Evolutionary conservation across 2,888 invertebrate genomes (phyloP), one percentile per base, ranked within the genome.

Genomic region (Dolomedes plantarius): DNA sequence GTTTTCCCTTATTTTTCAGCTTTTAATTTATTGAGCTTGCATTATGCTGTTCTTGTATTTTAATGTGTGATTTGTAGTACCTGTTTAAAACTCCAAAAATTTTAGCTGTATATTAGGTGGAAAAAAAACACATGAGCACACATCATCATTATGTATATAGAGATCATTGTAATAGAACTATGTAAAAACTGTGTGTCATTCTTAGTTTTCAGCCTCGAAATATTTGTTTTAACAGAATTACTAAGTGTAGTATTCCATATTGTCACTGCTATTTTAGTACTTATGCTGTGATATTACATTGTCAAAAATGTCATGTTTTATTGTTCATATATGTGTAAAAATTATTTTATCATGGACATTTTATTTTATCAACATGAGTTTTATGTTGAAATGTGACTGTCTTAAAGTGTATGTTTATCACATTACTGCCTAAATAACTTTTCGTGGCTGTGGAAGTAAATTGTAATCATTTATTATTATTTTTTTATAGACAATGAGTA

Each of bases 191-290:
- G 16, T 13, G 16, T 56, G 16, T 56, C 19, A 3, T 23, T 23
- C 56, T 56, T 23, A 56, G 23, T 56, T 56, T 56, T 56, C 19
- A 56, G 19, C 56, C 3, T 56, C 23, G 23, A 46, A 56, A 16
- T 56, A 23, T 23, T 56, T 23, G 56, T 56, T 56, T 56, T 56
- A 56, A 5, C 11, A 23, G 56, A 16, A 6, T 16, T 56, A 56
- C 3, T 13, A n/a, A 46, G 46, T 46, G 6, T 23, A 56, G 56
- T 56, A 56, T 56, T 56, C 56, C 56, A 56, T 56, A 6, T 56
- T 56, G 23, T 56, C 56, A 23, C 11, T 56, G 19, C 56, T 56
- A 56, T 65, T 65, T n/a, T 65, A 65, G 31, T 65, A 65, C 65
- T 65, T 31, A 65, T 16, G 31, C 65, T 65, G 65, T 65, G 65